Evolutionary conservation across 1,140 invertebrate species (phyloP).

Genomic region (Zelostemma sp.): DNA sequence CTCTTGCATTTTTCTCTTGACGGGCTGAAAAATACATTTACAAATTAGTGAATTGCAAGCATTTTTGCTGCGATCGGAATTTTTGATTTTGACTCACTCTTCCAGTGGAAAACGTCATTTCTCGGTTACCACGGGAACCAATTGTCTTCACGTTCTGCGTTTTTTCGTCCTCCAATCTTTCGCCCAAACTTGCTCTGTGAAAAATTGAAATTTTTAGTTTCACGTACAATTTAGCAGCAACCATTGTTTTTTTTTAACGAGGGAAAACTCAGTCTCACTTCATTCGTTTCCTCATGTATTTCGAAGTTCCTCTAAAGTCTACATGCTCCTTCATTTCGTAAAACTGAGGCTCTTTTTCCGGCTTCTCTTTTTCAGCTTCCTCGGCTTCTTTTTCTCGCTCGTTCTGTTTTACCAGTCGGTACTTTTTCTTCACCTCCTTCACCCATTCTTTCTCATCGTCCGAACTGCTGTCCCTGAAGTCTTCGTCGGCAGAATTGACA

Average conservation of each 20-base stretch:
- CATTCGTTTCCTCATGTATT: constrained; percentile 67
- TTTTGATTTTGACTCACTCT: constrained; percentile 65
- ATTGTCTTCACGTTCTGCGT: constrained; percentile 71
- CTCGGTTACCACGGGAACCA: constrained; percentile 77
- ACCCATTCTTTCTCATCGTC: constrained; percentile 83
- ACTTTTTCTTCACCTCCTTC: constrained; percentile 84
- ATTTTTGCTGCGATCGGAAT: too few relatives aligned
- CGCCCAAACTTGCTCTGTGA: constrained; percentile 77
- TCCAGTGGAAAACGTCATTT: constrained; percentile 82
- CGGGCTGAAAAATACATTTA: constrained; percentile 30
- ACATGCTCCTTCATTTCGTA: constrained; percentile 77
- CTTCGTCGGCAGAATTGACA: constrained; percentile 54
- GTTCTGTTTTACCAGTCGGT: constrained; percentile 71
- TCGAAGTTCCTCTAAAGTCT: constrained; percentile 71
- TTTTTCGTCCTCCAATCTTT: constrained; percentile 75
- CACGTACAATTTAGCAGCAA: constrained; percentile 24
- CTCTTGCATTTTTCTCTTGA: constrained; percentile 23
- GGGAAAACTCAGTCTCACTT: too few relatives aligned
- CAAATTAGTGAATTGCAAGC: constrained; percentile 6
- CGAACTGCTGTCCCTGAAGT: constrained; percentile 51
- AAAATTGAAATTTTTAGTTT: constrained; percentile 22
- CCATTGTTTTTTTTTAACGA: too few relatives aligned
- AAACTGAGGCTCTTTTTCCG: constrained; percentile 71
- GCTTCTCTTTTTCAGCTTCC: constrained; percentile 61
- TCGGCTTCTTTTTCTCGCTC: constrained; percentile 63